Percentiles rank a stretch among this genome's conserved stretches.
Conservation (phyloP, 2,888 invertebrate genomes). For the Liposcelis brunnea region DNA sequence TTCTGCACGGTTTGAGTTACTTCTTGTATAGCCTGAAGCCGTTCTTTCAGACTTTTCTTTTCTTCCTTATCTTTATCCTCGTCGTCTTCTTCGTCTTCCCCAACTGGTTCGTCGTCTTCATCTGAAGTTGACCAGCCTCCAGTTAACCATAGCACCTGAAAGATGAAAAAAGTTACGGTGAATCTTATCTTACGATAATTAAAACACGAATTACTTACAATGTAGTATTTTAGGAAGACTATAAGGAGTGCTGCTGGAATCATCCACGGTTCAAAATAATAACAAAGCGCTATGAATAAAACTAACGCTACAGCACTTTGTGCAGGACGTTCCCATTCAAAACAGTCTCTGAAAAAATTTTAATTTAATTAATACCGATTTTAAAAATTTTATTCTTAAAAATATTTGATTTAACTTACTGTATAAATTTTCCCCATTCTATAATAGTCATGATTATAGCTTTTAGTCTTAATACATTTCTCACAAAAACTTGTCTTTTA, state of each 20-base stretch:
- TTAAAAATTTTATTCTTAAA: conserved; percentile 4
- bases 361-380: no score
- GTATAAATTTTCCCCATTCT: conserved; percentile 77
- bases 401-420: conserved; percentile 40
- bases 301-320: conserved; percentile 69
- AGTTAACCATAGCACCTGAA: conserved; percentile 28
- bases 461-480: conserved; percentile 84
- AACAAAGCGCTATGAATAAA: conserved; percentile 73
- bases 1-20: conserved; percentile 95
- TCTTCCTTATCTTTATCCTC: conserved; percentile 90
- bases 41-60: conserved; percentile 85
- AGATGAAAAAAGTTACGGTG: conserved; percentile 17
- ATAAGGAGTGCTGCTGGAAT: conserved; percentile 65
- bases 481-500: conserved; percentile 83
- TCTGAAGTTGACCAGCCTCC: conserved; percentile 30
- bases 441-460: conserved; percentile 76
- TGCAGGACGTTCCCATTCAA: conserved; percentile 88
- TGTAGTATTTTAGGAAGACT: conserved; percentile 57
- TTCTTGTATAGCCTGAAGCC: conserved; percentile 89
- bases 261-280: conserved; percentile 94
- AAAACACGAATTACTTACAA: conserved; percentile 30
- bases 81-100: conserved; percentile 74
- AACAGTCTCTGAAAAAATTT: conserved; percentile 62
- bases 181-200: not conserved
- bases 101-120: conserved; percentile 42